phyloP scores from a whole-genome alignment of 2,113 vertebrate genomes.

The Mirounga angustirostris region DNA sequence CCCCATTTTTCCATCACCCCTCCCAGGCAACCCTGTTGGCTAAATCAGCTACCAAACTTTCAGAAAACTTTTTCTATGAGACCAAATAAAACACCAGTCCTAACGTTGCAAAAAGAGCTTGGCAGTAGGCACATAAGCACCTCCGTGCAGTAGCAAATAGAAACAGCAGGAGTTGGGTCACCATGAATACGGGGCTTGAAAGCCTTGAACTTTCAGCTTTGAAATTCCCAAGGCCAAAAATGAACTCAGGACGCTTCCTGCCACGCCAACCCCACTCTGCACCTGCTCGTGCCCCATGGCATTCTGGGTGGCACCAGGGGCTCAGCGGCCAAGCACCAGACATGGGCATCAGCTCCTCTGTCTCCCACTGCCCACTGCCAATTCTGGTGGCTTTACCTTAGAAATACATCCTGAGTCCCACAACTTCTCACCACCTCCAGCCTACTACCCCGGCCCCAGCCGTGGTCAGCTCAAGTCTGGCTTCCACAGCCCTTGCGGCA shows the following conservation, averaged over 20 bases:
- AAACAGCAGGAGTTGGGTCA: background rate
- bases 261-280: accelerated
- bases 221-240: background rate
- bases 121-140: background rate
- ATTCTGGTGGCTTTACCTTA: background rate
- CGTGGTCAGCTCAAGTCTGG: background rate
- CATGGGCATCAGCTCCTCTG: too few species aligned
- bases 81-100: background rate
- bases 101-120: background rate
- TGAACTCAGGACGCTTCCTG: accelerated
- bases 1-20: background rate
- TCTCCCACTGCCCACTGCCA: too few species aligned
- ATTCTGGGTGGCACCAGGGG: background rate
- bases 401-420: background rate
- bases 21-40: too few species aligned
- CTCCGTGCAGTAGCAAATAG: accelerated
- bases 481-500: background rate
- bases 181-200: background rate
- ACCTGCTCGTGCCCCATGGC: accelerated
- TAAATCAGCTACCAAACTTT: background rate
- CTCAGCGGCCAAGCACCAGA: accelerated
- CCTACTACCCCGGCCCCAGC: background rate
- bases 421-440: background rate
- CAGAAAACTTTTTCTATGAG: background rate
- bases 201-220: background rate